These are phyloP conservation scores for Heterotis niloticus DNA, from an alignment of 2,113 vertebrate species.

Conservation along the genomic window DNA sequence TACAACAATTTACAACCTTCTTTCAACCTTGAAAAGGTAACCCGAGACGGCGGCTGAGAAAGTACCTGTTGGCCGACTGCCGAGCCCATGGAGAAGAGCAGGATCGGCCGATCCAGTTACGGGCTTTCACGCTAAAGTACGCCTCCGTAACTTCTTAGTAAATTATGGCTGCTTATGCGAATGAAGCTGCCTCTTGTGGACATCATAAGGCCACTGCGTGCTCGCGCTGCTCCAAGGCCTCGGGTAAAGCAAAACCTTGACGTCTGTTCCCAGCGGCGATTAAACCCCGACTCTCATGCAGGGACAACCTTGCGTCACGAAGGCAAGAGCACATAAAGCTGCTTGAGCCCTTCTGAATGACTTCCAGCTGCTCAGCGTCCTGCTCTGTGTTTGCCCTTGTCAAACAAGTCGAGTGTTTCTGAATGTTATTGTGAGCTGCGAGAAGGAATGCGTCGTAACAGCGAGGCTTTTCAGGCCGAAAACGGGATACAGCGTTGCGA, in stretches of 20 bases:
- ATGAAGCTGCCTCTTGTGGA: neutral
- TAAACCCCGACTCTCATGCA: slow-evolving; percentile 9
- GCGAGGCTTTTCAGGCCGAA: neutral
- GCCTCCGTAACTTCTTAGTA: neutral
- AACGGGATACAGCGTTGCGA: neutral
- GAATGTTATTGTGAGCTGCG: slow-evolving; percentile 25
- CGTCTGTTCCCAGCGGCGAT: too few relatives aligned
- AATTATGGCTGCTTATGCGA: neutral
- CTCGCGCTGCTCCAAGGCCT: neutral
- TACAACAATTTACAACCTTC: neutral
- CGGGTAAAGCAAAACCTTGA: neutral
- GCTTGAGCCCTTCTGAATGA: slow-evolving; percentile 30
- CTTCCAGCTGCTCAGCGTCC: slow-evolving; percentile 47
- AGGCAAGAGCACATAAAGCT: slow-evolving; percentile 24
- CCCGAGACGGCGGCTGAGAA: neutral
- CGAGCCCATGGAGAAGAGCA: too few relatives aligned
- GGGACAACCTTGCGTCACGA: slow-evolving; percentile 38
- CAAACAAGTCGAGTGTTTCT: slow-evolving; percentile 43
- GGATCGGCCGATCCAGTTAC: neutral
- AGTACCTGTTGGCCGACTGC: neutral
- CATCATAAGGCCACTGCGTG: neutral
- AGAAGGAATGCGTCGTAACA: neutral
- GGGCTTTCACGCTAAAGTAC: neutral
- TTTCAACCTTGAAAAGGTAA: neutral
- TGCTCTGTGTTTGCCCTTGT: slow-evolving; percentile 35